Base-by-base conservation (phyloP, 1,140 invertebrate genomes). In the Camponotus vicinus region DNA sequence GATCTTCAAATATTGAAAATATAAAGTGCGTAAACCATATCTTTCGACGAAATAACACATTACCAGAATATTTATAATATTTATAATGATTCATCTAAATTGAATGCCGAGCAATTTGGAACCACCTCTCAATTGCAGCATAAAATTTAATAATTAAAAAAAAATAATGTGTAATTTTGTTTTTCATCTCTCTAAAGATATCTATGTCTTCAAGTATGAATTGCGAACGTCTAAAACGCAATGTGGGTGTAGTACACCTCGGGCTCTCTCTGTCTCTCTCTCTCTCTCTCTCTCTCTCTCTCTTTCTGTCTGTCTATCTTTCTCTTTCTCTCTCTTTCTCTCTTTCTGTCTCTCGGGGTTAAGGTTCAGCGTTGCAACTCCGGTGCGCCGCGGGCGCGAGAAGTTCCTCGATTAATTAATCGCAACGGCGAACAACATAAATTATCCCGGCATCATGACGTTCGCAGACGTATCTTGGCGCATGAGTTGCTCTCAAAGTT, bases 391-490 rank as follows among this genome's bases (percentile, higher is more conserved):
- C 69, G 8, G 52, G 79, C 55, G 79, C 79, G 79, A 34, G 79
- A 82, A 82, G 79, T 87, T 66, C 70, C 76, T 61, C 52, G 66
- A 59, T 71, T 63, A 78, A 63, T 79, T 88, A 88, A 88, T 88
- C 85, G 86, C 67, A 64, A 77, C 77, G 34, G 18, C 57, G 59
- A 40, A 67, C 57, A 80, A 79, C 64, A 73, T 82, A 82, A 82
- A 82, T 82, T 82, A 73, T 82, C 79, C 57, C 15, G 15, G 66
- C 66, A 61, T 45, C 67, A 55, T 45, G 40, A 49, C 52, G 67
- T 82, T 73, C 34, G 37, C 79, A 59, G 52, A 73, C 79, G 66
- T 82, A 73, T 73, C 79, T 82, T 71, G 32, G 40, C 57, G 49
- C 67, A 57, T 34, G 77, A 55, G 45, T 34, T 21, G 86, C 52